A percentile compares a stretch with the other conserved stretches of the same genome.
Conservation (phyloP, 2,888 invertebrate species). For the Oscheius sp. region DNA sequence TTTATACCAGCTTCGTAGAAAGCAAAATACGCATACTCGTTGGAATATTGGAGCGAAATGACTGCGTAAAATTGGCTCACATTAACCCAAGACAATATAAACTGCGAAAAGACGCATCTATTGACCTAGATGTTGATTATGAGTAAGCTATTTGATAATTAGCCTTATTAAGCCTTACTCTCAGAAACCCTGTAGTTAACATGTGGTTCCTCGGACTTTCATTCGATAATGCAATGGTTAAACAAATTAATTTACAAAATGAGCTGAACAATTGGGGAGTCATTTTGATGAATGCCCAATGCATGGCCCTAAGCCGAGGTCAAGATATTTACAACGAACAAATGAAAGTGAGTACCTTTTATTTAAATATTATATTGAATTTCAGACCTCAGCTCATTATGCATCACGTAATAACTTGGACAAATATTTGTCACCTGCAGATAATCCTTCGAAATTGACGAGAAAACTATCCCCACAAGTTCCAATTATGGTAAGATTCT, state of each 20-base stretch:
- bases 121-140: slow-evolving; percentile 39
- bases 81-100: slow-evolving; percentile 90
- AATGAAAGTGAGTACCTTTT: not conserved
- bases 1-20: slow-evolving; percentile 76
- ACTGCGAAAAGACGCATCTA: slow-evolving; percentile 69
- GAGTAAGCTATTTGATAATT: slow-evolving; percentile 35
- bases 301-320: not conserved
- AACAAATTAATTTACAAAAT: slow-evolving; percentile 88
- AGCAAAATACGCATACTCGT: slow-evolving; percentile 93
- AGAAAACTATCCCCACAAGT: too few species aligned
- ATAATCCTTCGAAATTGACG: too few species aligned
- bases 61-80: slow-evolving; percentile 89
- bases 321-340: slow-evolving; percentile 9
- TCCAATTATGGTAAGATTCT: too few species aligned
- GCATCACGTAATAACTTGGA: not conserved
- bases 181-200: slow-evolving; percentile 77
- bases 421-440: not conserved
- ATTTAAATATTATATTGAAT: not conserved
- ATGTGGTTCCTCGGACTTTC: slow-evolving; percentile 98
- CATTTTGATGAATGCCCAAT: slow-evolving; percentile 12
- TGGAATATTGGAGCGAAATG: slow-evolving; percentile 86
- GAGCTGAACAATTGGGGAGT: slow-evolving; percentile 77
- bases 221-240: slow-evolving; percentile 83
- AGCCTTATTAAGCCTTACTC: too few species aligned
- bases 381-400: not conserved